Percentiles rank a stretch among this genome's conserved stretches.
Conservation (phyloP, 1,140 invertebrate genomes). For the Hyposmocoma kahamanoa region DNA sequence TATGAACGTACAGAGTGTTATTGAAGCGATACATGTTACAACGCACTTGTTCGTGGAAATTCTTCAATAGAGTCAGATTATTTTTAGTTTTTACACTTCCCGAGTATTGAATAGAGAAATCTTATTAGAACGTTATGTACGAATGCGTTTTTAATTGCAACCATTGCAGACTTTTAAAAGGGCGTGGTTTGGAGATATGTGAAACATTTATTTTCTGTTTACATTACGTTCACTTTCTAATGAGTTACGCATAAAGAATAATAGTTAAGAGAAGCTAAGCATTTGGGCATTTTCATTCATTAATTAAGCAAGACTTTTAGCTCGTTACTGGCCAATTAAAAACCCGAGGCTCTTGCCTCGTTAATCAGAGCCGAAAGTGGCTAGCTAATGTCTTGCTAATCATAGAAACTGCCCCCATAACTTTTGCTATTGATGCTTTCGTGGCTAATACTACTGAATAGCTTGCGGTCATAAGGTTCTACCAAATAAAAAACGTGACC, state of each 20-base stretch:
- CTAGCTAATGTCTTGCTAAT: constrained; percentile 9
- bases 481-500: no score
- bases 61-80: constrained; percentile 51
- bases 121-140: constrained; percentile 11
- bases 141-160: constrained; percentile 2
- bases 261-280: constrained; percentile 28
- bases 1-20: constrained; percentile 33
- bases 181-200: no score
- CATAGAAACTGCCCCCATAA: neutral
- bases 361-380: constrained; percentile 54
- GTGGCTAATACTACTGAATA: no score
- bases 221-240: constrained; percentile 42
- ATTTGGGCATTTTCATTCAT: constrained; percentile 35
- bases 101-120: constrained; percentile 33
- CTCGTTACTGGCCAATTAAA: constrained; percentile 52
- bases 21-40: constrained; percentile 27
- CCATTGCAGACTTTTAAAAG: no score
- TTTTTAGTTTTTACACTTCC: constrained; percentile 46
- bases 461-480: no score
- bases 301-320: constrained; percentile 54
- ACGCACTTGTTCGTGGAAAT: constrained; percentile 37
- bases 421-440: no score
- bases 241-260: constrained; percentile 28
- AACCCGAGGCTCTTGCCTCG: constrained; percentile 27
- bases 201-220: constrained; percentile 5